Base-by-base conservation (phyloP, 2,797 vertebrate species). In the Cichlasoma orientale region DNA sequence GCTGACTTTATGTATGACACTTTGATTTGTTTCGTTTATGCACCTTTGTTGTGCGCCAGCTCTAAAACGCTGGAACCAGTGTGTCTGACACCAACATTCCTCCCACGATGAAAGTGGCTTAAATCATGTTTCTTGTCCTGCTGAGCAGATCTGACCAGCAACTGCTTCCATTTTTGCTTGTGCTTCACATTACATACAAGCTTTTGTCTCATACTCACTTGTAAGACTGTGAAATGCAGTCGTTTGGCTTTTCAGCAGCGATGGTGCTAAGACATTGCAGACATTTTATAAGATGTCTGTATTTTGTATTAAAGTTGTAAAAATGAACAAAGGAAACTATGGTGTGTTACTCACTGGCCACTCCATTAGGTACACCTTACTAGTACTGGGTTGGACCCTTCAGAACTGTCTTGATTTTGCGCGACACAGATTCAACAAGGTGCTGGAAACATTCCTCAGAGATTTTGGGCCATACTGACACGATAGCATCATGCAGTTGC, bases 21-120 rank as follows among this genome's bases (percentile, higher is more conserved):
- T 75, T 77, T 79, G 74, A 80, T 80, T 81, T 66, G 55, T 78
- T 76, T 70, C 72, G 57, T 85, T 85, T 83, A 82, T 78, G 44
- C 61, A 59, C 59, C 36, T 70, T 55, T 16, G 9, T 47, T 38
- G 9, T 52, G 38, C 68, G 70, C 88, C 79, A 86, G 73, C 31
- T 88, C 44, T 54, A 12, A 70, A n/a, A 77, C 11, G 38, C 53
- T 77, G 36, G 61, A 74, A 58, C 74, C 66, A 72, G 53, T 5
- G 11, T 55, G 77, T 71, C 72, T 80, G 57, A 83, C 70, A 77
- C 56, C 54, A 31, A 4, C 52, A 47, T 36, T 74, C 80, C 78
- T 82, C 80, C 72, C 53, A 9, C 29, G 52, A 77, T 68, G 36
- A 82, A 83, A 73, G 19, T 23, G 38, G 18, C 59, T 78, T 76